Base-by-base conservation (phyloP, 2,888 invertebrate species). In the Sialis lutaria region DNA sequence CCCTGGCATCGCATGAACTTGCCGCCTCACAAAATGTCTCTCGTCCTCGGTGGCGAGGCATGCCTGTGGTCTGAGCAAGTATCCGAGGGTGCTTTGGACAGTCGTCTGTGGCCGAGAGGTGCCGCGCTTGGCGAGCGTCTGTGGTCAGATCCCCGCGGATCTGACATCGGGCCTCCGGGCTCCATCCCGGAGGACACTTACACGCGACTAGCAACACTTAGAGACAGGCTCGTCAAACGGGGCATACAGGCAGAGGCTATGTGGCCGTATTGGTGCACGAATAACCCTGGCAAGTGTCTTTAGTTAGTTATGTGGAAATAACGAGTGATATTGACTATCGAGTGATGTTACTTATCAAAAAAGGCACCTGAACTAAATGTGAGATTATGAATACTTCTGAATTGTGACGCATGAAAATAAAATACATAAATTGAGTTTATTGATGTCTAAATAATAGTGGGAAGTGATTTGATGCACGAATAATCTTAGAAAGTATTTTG, bases 51-150 rank as follows among this genome's bases (percentile, higher is more conserved):
- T 1, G 87, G 84, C 2, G 85, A 87, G 60, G 87, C 79, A 10
- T 84, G 87, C 51, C 70, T 87, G 55, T 91, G 90, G 90, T 81
- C 78, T 45, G 90, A 90, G 63, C 88, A 87, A 67, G 74, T 80
- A 39, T 82, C 78, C 50, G 74, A 82, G 56, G 72, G 73, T 46
- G 79, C 82, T 44, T 62, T 87, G 55, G 87, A 87, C 60, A 75
- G 81, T 53, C 74, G 88, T 57, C 67, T 89, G 56, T 89, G 88
- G 88, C 89, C 89, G 35, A 69, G 89, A 50, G 72, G 81, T 4
- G 82, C 87, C 0, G 89, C 89, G 1, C 65, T 88, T 52, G 88
- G 82, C 0, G 89, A 89, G 67, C 72, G 89, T 53, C 64, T 85
- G 53, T 84, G 84, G 84, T 70, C 74, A 40, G 81, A 81, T 58